These are phyloP conservation scores for Oriolus oriolus DNA, from an alignment of 2,113 vertebrate species.

Conservation along the genomic window DNA sequence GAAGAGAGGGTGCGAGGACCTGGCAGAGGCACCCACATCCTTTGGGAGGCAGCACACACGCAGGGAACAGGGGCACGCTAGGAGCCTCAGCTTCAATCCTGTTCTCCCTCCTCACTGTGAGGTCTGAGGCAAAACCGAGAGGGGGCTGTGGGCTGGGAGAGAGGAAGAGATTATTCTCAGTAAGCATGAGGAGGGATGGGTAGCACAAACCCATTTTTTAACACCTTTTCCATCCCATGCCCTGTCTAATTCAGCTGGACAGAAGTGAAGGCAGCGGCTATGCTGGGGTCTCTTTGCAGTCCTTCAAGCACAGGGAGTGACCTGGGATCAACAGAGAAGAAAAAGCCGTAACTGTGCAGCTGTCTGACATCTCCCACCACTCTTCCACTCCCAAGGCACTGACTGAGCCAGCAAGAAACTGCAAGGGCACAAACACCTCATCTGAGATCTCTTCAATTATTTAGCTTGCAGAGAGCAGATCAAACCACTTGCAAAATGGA, in stretches of 20 bases:
- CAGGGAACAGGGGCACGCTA: fast-evolving
- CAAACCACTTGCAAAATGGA: not conserved
- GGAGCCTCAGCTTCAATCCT: not conserved
- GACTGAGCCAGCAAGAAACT: not conserved
- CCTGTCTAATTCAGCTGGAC: not conserved
- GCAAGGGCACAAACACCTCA: not conserved
- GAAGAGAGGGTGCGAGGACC: not conserved
- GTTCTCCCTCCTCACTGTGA: fast-evolving
- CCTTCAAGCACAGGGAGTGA: not conserved
- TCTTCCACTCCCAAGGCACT: not conserved
- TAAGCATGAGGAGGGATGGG: not conserved
- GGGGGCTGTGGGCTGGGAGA: not conserved
- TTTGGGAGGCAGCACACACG: not conserved
- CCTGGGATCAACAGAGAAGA: not conserved
- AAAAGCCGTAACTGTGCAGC: not conserved
- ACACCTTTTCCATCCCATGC: not conserved
- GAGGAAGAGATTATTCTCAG: not conserved
- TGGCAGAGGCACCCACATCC: not conserved
- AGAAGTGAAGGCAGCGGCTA: not conserved
- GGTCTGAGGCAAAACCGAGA: not conserved
- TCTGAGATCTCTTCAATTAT: not conserved
- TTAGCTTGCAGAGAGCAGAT: not conserved
- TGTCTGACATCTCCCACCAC: not conserved
- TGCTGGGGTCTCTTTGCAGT: fast-evolving
- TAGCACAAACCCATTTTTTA: not conserved